Evolutionary conservation across 1,140 invertebrate species (phyloP).

Genomic region (Drosophila mayri): DNA sequence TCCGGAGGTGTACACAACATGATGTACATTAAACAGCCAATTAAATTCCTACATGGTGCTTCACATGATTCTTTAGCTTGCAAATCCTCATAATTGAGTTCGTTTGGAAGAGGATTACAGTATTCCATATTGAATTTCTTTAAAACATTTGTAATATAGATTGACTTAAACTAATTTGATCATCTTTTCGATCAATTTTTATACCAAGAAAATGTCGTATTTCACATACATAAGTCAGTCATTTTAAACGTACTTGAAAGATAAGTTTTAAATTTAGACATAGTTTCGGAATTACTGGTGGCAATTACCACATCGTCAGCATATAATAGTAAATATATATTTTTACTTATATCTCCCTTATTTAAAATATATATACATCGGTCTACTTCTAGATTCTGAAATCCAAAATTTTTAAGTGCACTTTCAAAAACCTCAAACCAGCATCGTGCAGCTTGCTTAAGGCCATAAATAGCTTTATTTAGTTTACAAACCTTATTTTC

Average conservation of each 20-base stretch:
- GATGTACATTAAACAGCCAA: conserved; percentile 74
- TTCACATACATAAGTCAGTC: too few relatives aligned
- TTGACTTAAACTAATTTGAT: background rate
- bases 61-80: conserved; percentile 47
- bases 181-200: background rate
- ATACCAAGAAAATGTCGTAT: too few relatives aligned
- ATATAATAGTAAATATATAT: too few relatives aligned
- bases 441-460: conserved; percentile 23
- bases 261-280: too few relatives aligned
- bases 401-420: too few relatives aligned
- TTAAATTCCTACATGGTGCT: conserved; percentile 64
- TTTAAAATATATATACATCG: too few relatives aligned
- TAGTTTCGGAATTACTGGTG: too few relatives aligned
- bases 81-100: conserved; percentile 16
- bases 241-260: too few relatives aligned
- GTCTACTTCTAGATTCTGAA: too few relatives aligned
- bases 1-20: conserved; percentile 78
- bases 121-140: background rate
- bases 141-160: too few relatives aligned
- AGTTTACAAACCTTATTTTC: conserved; percentile 18
- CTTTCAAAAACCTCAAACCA: conserved; percentile 34
- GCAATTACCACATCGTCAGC: too few relatives aligned
- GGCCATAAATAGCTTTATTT: background rate
- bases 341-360: too few relatives aligned
- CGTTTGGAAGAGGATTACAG: background rate